Conservation (phyloP, 2,888 invertebrate genomes). For the Netelia virgata region DNA sequence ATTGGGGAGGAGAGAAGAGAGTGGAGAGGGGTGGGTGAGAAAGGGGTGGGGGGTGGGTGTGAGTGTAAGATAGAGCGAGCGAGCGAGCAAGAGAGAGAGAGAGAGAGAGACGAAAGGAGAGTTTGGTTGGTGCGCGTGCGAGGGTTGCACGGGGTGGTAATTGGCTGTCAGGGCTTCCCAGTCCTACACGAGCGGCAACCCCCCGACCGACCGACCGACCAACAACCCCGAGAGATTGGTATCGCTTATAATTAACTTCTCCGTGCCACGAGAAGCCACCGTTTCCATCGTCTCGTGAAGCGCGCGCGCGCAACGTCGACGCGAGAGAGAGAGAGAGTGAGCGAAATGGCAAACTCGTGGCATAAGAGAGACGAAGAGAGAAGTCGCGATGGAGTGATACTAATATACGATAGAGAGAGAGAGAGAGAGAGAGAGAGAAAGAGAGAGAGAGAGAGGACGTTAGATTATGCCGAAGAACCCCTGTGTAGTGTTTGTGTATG, state of each 20-base stretch:
- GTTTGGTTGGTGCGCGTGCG: conserved; percentile 75
- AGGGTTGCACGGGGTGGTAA: conserved; percentile 84
- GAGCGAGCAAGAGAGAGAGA: conserved; percentile 39
- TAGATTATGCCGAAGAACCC: conserved; percentile 47
- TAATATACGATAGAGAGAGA: conserved; percentile 50
- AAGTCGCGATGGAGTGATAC: conserved; percentile 44
- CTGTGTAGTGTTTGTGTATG: neutral
- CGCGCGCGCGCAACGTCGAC: conserved; percentile 72
- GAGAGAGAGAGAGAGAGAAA: conserved; percentile 33
- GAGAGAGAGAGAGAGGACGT: conserved; percentile 43
- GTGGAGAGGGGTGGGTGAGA: conserved; percentile 46
- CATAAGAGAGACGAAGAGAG: conserved; percentile 30
- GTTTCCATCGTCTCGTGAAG: conserved; percentile 78
- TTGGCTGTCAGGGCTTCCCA: conserved; percentile 85
- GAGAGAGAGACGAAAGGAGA: conserved; percentile 70
- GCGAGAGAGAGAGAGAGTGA: conserved; percentile 63
- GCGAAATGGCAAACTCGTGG: conserved; percentile 48
- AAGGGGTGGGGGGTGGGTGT: conserved; percentile 56
- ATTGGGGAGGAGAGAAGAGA: conserved; percentile 75
- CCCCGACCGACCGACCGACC: conserved; percentile 75
- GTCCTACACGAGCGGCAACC: conserved; percentile 77
- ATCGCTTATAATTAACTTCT: conserved; percentile 85
- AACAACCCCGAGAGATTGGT: conserved; percentile 85
- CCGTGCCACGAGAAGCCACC: conserved; percentile 84
- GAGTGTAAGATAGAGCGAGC: conserved; percentile 52